Evolutionary conservation across 2,888 invertebrate genomes (phyloP).

Genomic region (Arctia plantaginis): DNA sequence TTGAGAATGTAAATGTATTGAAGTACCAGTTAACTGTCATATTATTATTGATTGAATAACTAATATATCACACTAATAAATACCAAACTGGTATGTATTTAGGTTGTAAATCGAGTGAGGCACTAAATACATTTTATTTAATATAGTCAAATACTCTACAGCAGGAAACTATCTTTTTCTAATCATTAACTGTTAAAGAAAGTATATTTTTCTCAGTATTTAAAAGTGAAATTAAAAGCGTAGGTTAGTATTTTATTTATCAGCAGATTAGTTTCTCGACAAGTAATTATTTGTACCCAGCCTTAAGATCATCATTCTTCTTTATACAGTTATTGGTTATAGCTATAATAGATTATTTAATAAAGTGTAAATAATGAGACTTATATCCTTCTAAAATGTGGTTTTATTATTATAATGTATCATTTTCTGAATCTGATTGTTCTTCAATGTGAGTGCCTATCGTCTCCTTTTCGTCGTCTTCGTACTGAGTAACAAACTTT

Average conservation of each 20-base stretch:
- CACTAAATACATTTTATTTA: conserved; percentile 34
- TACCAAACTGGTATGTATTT: conserved; percentile 29
- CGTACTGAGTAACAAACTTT: conserved; percentile 71
- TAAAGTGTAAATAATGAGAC: conserved; percentile 64
- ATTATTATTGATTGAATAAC: conserved; percentile 18
- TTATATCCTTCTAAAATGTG: conserved; percentile 61
- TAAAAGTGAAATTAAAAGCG: conserved; percentile 30
- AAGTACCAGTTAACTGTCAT: conserved; percentile 14
- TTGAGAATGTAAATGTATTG: conserved; percentile 35
- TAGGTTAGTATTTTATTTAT: conserved; percentile 40
- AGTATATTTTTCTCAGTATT: conserved; percentile 53
- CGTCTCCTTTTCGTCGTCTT: conserved; percentile 69
- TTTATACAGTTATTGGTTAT: conserved; percentile 33
- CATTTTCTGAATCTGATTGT: conserved; percentile 65
- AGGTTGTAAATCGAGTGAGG: conserved; percentile 30
- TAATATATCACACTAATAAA: conserved; percentile 29
- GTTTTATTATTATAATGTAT: conserved; percentile 58
- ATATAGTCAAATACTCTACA: conserved; percentile 21
- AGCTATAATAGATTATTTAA: conserved; percentile 50
- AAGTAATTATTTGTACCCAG: conserved; percentile 27
- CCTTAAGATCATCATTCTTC: conserved; percentile 20
- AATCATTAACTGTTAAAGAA: conserved; percentile 23
- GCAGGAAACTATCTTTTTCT: conserved; percentile 18
- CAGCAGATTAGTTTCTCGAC: conserved; percentile 24
- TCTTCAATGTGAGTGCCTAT: conserved; percentile 71